Conservation (phyloP, 2,113 vertebrate genomes). For the Haemorhous mexicanus region DNA sequence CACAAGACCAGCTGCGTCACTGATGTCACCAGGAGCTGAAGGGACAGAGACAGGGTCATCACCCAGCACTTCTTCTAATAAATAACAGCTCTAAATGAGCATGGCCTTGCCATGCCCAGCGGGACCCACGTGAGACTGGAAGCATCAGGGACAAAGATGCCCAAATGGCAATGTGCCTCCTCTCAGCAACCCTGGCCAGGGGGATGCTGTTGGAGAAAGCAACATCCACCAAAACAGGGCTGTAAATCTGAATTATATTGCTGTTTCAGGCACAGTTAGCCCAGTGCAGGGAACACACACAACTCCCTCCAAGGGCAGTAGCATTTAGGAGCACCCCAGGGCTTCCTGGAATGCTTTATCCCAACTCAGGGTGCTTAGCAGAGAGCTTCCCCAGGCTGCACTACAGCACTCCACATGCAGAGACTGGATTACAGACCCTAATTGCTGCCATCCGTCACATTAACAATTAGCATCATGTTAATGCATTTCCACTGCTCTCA, state of each 20-base stretch:
- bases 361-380: neutral
- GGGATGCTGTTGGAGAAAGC: fast-evolving
- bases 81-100: slow-evolving; percentile 7
- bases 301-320: neutral
- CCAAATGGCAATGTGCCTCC: neutral
- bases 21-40: neutral
- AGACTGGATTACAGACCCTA: neutral
- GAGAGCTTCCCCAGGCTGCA: neutral
- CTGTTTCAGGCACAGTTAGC: neutral
- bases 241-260: neutral
- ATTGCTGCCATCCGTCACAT: neutral
- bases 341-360: neutral
- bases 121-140: neutral
- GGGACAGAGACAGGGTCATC: neutral
- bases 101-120: neutral
- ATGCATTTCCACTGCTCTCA: neutral
- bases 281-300: neutral
- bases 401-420: neutral
- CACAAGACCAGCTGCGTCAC: neutral
- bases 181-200: neutral
- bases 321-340: neutral
- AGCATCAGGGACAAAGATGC: neutral
- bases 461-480: slow-evolving; percentile 13
- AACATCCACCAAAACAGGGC: neutral
- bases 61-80: slow-evolving; percentile 1